phyloP scores from a whole-genome alignment of 2,113 vertebrate genomes.

The Nannospalax galili region DNA sequence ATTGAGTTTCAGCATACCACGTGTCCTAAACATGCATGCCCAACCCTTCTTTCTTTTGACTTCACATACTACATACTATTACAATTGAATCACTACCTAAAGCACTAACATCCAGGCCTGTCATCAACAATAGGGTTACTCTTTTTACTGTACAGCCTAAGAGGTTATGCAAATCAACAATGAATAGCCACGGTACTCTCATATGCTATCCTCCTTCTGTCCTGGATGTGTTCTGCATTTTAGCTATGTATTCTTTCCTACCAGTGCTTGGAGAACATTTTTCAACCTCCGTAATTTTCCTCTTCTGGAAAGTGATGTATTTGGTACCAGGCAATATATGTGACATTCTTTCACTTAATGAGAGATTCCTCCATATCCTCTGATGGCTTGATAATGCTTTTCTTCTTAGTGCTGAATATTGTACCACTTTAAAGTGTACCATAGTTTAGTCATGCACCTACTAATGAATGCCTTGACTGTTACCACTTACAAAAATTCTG shows the following conservation, averaged over 20 bases:
- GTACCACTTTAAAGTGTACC: background rate
- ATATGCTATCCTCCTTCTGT: background rate
- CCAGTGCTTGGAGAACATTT: background rate
- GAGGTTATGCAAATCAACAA: background rate
- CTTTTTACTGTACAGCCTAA: background rate
- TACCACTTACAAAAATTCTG: background rate
- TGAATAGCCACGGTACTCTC: background rate
- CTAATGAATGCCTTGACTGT: background rate
- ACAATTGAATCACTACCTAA: background rate
- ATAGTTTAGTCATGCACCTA: background rate
- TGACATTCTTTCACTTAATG: background rate
- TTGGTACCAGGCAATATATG: background rate
- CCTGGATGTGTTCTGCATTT: background rate
- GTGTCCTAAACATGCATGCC: background rate
- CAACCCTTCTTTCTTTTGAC: background rate
- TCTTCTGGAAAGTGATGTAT: background rate
- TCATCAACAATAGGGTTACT: background rate
- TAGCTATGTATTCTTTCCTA: background rate
- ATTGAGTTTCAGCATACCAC: rapidly evolving
- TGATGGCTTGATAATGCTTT: background rate
- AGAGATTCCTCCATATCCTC: background rate
- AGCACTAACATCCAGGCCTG: background rate
- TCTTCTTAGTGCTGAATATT: background rate
- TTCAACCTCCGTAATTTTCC: background rate
- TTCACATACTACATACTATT: background rate